Evolutionary conservation across 2,888 invertebrate species (phyloP).

Genomic region (Labia minor): DNA sequence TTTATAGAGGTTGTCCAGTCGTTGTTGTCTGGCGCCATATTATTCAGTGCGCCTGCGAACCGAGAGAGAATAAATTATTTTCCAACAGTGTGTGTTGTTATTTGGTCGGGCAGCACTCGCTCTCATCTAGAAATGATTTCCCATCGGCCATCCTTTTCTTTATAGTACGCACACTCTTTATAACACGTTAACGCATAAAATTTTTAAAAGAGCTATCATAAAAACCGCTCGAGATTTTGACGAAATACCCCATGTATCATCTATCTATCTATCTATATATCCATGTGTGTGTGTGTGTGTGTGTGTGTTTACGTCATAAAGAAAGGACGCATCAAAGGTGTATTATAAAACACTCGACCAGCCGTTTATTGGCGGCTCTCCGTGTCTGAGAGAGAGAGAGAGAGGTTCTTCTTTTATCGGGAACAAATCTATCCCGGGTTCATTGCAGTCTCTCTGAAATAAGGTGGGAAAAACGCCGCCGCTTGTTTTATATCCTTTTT

Average conservation of each 20-base stretch:
- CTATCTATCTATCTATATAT: not conserved
- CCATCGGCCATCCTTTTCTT: not conserved
- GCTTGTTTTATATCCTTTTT: not conserved
- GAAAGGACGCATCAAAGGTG: not conserved
- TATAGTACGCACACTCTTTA: not conserved
- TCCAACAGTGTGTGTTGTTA: not conserved
- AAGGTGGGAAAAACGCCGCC: slow-evolving; percentile 3
- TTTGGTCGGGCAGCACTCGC: not conserved
- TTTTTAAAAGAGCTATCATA: not conserved
- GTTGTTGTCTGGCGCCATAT: slow-evolving; percentile 13
- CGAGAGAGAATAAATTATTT: slow-evolving; percentile 4
- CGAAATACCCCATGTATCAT: not conserved
- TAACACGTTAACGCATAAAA: slow-evolving; percentile 8
- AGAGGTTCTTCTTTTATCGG: not conserved
- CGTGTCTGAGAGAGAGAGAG: not conserved
- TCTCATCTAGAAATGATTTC: slow-evolving; percentile 3
- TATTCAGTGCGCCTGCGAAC: slow-evolving; percentile 4
- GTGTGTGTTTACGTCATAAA: slow-evolving; percentile 13
- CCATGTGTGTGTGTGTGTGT: not conserved
- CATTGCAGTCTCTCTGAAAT: not conserved
- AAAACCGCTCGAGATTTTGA: slow-evolving; percentile 13
- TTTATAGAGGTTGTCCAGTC: slow-evolving; percentile 1
- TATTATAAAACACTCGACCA: not conserved
- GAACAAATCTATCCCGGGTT: slow-evolving; percentile 13
- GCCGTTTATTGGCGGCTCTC: not conserved